Evolutionary conservation across 2,113 vertebrate species (phyloP).

Genomic region (Heterotilapia buettikoferi): DNA sequence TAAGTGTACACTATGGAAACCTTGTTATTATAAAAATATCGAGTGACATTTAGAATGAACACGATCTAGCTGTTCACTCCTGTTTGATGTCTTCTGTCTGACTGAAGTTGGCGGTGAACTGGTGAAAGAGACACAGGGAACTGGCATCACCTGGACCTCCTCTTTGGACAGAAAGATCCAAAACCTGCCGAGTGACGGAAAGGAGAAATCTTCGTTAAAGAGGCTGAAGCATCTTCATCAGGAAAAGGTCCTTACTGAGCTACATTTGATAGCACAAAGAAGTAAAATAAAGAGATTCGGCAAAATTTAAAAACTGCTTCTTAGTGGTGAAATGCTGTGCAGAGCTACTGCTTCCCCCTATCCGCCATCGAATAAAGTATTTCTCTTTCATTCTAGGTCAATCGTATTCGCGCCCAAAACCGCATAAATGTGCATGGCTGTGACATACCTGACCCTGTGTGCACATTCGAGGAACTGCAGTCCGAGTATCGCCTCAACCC

Average conservation of each 20-base stretch:
- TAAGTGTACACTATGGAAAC: background rate
- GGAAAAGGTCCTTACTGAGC: conserved; percentile 76
- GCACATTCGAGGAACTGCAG: conserved; percentile 85
- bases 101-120: background rate
- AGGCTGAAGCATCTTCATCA: conserved; percentile 82
- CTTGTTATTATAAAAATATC: background rate
- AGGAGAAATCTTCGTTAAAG: conserved; percentile 72
- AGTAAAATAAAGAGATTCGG: background rate
- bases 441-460: conserved; percentile 86
- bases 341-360: background rate
- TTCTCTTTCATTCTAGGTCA: conserved; percentile 69
- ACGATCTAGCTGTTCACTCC: background rate
- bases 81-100: background rate
- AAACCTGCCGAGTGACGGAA: conserved; percentile 50
- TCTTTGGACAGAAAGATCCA: conserved; percentile 72
- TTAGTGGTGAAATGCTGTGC: background rate
- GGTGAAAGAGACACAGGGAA: conserved; percentile 5
- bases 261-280: background rate
- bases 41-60: background rate
- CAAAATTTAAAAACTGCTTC: background rate
- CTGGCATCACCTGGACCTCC: conserved; percentile 83
- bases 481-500: conserved; percentile 82
- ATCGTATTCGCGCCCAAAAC: conserved; percentile 79
- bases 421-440: conserved; percentile 86
- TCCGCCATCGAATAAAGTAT: background rate